Percentiles rank a stretch among this genome's conserved stretches.
These are phyloP conservation scores for Bambusicola thoracicus DNA, from an alignment of 2,113 vertebrate genomes.

Conservation along the genomic window DNA sequence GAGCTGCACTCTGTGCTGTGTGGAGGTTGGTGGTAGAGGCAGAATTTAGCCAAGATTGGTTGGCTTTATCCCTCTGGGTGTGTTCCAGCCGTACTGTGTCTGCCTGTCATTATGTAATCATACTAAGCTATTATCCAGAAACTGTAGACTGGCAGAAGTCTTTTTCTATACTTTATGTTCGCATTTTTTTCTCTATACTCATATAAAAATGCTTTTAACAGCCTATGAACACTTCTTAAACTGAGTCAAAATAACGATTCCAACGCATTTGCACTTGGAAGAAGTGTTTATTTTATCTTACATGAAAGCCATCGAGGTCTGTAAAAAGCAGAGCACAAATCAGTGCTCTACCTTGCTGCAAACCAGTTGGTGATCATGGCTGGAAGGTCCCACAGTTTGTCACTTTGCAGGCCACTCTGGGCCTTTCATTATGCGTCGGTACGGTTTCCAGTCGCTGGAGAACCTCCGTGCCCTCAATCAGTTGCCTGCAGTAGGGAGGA, in stretches of 20 bases:
- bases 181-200: neutral
- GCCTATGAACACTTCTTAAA: neutral
- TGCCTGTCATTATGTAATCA: neutral
- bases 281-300: constrained; percentile 17
- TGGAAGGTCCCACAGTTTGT: constrained; percentile 79
- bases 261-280: neutral
- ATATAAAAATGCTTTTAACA: neutral
- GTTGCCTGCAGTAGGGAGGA: constrained; percentile 73
- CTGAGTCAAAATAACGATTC: neutral
- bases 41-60: neutral
- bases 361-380: neutral
- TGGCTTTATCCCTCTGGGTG: neutral
- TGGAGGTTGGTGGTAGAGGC: neutral
- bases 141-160: neutral
- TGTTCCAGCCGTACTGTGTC: rapidly evolving
- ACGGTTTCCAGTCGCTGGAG: constrained; percentile 82
- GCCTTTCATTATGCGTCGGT: constrained; percentile 84
- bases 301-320: neutral
- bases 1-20: neutral
- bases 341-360: neutral
- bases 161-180: neutral
- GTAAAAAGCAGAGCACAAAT: neutral
- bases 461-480: constrained; percentile 85
- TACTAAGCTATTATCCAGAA: neutral
- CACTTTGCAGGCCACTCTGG: constrained; percentile 79